Evolutionary conservation across 2,113 vertebrate species (phyloP).

Genomic region (Tyto alba): DNA sequence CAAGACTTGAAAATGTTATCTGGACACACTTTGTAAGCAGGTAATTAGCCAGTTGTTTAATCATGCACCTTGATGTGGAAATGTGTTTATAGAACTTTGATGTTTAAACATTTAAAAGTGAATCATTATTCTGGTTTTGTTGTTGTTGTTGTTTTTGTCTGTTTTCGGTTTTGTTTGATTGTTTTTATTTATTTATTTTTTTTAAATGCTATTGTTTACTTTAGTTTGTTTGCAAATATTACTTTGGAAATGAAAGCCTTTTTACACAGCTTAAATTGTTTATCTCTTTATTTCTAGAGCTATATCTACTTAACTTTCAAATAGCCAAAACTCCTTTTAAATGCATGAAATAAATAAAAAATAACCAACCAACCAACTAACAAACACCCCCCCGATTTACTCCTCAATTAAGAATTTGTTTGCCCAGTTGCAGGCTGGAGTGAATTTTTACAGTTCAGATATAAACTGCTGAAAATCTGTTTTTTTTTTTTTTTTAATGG

Average conservation of each 20-base stretch:
- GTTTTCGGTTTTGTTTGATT: too few species aligned
- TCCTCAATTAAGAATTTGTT: slow-evolving; percentile 20
- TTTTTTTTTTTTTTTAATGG: slow-evolving; percentile 42
- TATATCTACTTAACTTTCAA: neutral
- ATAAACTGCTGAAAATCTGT: slow-evolving; percentile 52
- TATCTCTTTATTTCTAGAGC: neutral
- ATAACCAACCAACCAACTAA: neutral
- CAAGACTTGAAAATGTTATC: neutral
- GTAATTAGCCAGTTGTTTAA: neutral
- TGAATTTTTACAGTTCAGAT: slow-evolving; percentile 45
- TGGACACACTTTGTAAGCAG: neutral
- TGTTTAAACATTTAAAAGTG: neutral
- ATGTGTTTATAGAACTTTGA: neutral
- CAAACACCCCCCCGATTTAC: neutral
- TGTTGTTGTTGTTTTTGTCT: too few species aligned
- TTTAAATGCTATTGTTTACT: neutral
- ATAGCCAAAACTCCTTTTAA: neutral
- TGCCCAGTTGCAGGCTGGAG: neutral
- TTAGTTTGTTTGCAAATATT: neutral
- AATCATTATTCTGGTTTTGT: neutral
- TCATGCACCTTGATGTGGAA: neutral
- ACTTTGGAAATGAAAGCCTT: neutral
- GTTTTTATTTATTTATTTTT: neutral
- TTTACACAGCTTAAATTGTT: neutral
- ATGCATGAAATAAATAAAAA: slow-evolving; percentile 21